phyloP scores from a whole-genome alignment of 1,140 invertebrate genomes.

The Lysiphlebus fabarum region DNA sequence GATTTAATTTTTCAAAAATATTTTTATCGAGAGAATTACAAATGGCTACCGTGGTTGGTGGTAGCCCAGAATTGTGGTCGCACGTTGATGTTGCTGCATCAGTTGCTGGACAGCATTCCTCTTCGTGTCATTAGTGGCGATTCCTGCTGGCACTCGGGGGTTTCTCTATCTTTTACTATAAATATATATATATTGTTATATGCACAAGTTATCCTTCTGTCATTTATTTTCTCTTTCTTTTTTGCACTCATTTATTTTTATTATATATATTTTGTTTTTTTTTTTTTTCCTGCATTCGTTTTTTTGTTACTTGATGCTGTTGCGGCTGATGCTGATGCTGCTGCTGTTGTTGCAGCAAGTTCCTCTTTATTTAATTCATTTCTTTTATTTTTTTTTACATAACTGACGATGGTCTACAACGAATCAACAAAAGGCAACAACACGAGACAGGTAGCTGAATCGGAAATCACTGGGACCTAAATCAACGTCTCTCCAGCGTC shows the following conservation, averaged over 20 bases:
- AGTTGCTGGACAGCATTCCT: slow-evolving; percentile 48
- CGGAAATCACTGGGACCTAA: slow-evolving; percentile 25
- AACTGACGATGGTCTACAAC: no score
- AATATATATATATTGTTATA: no score
- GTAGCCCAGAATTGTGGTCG: slow-evolving; percentile 28
- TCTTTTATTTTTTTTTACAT: no score
- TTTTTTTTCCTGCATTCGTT: no score
- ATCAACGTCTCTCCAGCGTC: slow-evolving; percentile 24
- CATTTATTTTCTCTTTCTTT: no score
- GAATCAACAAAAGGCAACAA: background rate
- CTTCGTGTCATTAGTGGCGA: slow-evolving; percentile 52
- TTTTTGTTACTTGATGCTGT: no score
- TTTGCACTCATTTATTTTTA: no score
- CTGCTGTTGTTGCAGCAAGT: no score
- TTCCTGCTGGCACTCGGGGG: slow-evolving; percentile 39
- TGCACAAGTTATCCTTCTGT: no score
- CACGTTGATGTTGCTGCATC: slow-evolving; percentile 22
- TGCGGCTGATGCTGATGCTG: no score
- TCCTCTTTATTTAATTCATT: no score
- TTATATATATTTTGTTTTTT: no score
- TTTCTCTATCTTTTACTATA: background rate
- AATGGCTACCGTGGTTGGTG: slow-evolving; percentile 40
- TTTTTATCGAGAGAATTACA: slow-evolving; percentile 42
- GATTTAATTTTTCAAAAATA: slow-evolving; percentile 44
- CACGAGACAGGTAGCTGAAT: slow-evolving; percentile 11